These are phyloP conservation scores for Eira barbara DNA, from an alignment of 2,113 vertebrate species.

Conservation along the genomic window DNA sequence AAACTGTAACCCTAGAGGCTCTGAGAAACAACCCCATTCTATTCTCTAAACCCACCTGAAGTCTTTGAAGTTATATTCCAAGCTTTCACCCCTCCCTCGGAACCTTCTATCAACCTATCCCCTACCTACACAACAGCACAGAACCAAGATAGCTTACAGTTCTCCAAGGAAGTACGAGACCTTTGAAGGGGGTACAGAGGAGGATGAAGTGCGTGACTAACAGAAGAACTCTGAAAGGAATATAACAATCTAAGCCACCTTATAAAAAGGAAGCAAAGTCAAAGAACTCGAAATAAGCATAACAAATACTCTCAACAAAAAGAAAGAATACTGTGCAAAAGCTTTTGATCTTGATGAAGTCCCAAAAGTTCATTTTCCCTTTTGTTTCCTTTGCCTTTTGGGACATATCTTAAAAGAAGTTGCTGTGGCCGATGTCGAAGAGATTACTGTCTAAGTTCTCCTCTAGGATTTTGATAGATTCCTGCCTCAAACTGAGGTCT, in stretches of 20 bases:
- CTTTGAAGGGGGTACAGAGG: not conserved
- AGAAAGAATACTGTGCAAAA: not conserved
- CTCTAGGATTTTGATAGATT: too few relatives aligned
- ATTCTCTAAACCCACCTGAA: not conserved
- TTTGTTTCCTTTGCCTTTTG: too few relatives aligned
- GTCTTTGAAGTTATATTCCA: not conserved
- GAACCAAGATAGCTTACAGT: not conserved
- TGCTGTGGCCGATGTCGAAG: too few relatives aligned
- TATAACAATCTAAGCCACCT: not conserved
- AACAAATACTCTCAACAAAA: constrained; percentile 5
- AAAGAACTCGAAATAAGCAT: not conserved
- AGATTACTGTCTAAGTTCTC: too few relatives aligned
- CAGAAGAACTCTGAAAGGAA: not conserved
- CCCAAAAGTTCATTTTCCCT: too few relatives aligned
- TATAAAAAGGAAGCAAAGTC: constrained; percentile 17
- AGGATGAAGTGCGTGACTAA: not conserved
- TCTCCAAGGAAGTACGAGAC: not conserved
- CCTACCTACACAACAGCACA: not conserved
- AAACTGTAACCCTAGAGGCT: not conserved
- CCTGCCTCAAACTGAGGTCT: too few relatives aligned
- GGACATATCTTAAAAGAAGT: too few relatives aligned
- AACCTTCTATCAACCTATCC: not conserved
- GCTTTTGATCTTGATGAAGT: too few relatives aligned
- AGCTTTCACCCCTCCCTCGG: not conserved
- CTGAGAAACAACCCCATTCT: not conserved